phyloP scores from a whole-genome alignment of 2,113 vertebrate species.

The Protomyctophum bolini region DNA sequence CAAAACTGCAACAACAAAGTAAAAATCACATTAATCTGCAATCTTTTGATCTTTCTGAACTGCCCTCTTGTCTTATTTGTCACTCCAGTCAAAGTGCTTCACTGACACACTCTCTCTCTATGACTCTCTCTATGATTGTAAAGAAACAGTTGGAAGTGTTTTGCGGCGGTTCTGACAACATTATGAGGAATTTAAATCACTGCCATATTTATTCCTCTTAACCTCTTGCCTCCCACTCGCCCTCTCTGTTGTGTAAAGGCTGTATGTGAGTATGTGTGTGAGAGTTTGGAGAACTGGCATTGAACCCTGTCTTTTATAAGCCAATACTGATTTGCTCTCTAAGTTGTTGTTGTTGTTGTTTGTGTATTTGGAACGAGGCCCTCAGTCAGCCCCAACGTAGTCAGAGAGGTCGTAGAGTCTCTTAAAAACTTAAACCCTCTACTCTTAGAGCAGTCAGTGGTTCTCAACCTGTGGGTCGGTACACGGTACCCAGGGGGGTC shows the following conservation, averaged over 20 bases:
- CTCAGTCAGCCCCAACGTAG: constrained; percentile 5
- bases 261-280: constrained; percentile 1
- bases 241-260: background rate
- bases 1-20: background rate
- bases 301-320: constrained; percentile 41
- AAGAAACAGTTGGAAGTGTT: constrained; percentile 51
- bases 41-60: background rate
- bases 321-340: constrained; percentile 26
- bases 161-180: constrained; percentile 62
- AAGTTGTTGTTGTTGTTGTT: constrained; percentile 33
- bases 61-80: background rate
- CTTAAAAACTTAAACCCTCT: background rate
- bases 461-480: no score
- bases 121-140: constrained; percentile 20
- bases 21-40: background rate
- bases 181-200: constrained; percentile 64
- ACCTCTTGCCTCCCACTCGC: constrained; percentile 1
- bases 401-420: constrained; percentile 19
- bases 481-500: no score
- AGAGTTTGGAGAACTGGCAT: constrained; percentile 33
- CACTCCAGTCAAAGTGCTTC: background rate
- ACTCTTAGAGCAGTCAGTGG: no score
- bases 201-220: constrained; percentile 59
- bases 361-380: constrained; percentile 21
- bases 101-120: background rate